A percentile compares a stretch with the other conserved stretches of the same genome.
Conservation (phyloP, 2,888 invertebrate genomes). For the Lasioglossum zephyrum region DNA sequence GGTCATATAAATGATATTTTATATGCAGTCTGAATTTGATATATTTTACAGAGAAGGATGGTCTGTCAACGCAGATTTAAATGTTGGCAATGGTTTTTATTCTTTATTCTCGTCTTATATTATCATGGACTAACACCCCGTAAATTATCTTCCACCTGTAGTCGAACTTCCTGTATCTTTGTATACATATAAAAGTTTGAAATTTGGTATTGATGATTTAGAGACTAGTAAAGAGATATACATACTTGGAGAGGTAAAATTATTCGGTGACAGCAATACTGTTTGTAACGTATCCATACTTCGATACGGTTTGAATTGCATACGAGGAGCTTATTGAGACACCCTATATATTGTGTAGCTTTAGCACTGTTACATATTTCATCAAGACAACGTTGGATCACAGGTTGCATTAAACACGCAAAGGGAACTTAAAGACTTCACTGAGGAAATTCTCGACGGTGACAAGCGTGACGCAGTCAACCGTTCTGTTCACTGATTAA, state of each 20-base stretch:
- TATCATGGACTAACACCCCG: too few relatives aligned
- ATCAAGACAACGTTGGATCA: constrained; percentile 2
- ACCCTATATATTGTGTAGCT: background rate
- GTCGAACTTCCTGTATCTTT: too few relatives aligned
- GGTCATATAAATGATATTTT: background rate
- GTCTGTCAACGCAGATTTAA: background rate
- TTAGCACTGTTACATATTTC: constrained; percentile 5
- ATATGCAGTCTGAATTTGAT: background rate
- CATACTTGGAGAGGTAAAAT: too few relatives aligned
- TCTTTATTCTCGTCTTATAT: too few relatives aligned
- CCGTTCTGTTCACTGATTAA: background rate
- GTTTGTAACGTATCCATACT: background rate
- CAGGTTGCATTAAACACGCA: background rate
- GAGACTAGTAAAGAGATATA: too few relatives aligned
- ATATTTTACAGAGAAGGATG: background rate
- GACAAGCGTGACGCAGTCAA: background rate
- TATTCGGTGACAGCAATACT: background rate
- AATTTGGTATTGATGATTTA: too few relatives aligned
- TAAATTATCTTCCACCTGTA: too few relatives aligned
- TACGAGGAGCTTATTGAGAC: background rate
- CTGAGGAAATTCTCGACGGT: background rate
- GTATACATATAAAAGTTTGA: too few relatives aligned
- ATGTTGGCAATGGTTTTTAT: background rate
- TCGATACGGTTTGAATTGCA: background rate
- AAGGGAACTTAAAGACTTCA: background rate